Base-by-base conservation (phyloP, 2,113 vertebrate genomes). In the Gadus chalcogrammus region DNA sequence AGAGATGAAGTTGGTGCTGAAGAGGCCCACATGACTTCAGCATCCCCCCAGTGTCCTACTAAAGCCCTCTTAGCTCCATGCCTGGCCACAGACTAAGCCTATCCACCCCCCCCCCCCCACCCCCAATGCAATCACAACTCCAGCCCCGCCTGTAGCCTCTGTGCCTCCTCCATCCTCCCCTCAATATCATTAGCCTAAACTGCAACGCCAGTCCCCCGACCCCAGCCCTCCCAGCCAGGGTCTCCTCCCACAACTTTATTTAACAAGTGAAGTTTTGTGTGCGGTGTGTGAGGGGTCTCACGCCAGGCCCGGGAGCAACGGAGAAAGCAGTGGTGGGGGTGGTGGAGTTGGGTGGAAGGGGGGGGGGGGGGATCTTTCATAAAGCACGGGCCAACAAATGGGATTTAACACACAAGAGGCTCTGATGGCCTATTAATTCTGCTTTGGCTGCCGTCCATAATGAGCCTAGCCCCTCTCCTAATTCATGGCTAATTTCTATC, bases 401-500 rank as follows among this genome's bases (percentile, higher is more conserved):
- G 93, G 93, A 95, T 94, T 94, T 93, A 95, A 94, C 93, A 93
- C 94, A 94, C 94, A 86, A 89, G 94, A 94, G 93, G 93, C 91
- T 93, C 90, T 91, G 93, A 95, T 93, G 93, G 93, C 94, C 95
- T 94, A 95, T 96, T 97, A 95, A 95, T 96, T 96, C 93, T 89
- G 88, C 79, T 88, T 89, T 97, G 94, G 94, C 95, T 88, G 82
- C 79, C 88, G 85, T 94, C 95, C 95, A 97, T 91, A 93, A 92
- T 86, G 92, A 93, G 92, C 85, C 87, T 90, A 85, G 92, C 91
- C 91, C 93, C 92, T 91, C 93, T 91, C 88, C 91, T 95, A 96
- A 95, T 96, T 96, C 94, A 92, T 90, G 92, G 93, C 93, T 96
- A 96, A 96, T 96, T 96, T 96, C 93, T 96, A 92, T 94, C 94